Conservation (phyloP, 2,113 vertebrate species). For the Macquaria australasica region DNA sequence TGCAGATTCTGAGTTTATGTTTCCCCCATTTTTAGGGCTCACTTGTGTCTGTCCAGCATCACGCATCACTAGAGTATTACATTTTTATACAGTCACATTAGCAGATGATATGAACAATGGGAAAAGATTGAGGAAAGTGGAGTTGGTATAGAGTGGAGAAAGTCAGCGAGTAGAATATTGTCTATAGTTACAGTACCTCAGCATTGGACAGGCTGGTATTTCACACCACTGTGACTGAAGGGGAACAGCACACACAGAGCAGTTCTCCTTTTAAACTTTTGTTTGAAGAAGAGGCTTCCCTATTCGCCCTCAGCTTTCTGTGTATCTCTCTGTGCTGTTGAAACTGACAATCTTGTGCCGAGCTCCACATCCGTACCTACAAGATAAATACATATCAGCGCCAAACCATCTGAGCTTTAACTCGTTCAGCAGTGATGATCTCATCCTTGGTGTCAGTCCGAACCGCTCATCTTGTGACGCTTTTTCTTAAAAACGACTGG, state of each 20-base stretch:
- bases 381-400: conserved; percentile 23
- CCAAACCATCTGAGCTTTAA: conserved; percentile 8
- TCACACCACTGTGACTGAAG: conserved; percentile 60
- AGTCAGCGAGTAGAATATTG: conserved; percentile 27
- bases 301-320: conserved; percentile 6
- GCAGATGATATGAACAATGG: conserved; percentile 7
- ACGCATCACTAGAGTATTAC: not conserved
- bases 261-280: conserved; percentile 37
- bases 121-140: not conserved
- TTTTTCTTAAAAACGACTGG: not conserved
- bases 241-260: conserved; percentile 39
- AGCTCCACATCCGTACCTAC: conserved; percentile 16
- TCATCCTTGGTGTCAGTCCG: not conserved
- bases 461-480: not conserved
- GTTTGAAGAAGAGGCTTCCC: conserved; percentile 60
- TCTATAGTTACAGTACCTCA: conserved; percentile 22
- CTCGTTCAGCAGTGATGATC: not conserved
- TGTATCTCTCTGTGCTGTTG: conserved; percentile 42
- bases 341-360: conserved; percentile 54
- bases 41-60: not conserved
- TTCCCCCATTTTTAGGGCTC: not conserved
- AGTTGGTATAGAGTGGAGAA: conserved; percentile 17
- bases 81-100: not conserved
- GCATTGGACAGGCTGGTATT: conserved; percentile 58
- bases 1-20: not conserved